A percentile compares a stretch with the other conserved stretches of the same genome.
Conservation (phyloP, 1,140 invertebrate genomes). For the Leucophenga varia region DNA sequence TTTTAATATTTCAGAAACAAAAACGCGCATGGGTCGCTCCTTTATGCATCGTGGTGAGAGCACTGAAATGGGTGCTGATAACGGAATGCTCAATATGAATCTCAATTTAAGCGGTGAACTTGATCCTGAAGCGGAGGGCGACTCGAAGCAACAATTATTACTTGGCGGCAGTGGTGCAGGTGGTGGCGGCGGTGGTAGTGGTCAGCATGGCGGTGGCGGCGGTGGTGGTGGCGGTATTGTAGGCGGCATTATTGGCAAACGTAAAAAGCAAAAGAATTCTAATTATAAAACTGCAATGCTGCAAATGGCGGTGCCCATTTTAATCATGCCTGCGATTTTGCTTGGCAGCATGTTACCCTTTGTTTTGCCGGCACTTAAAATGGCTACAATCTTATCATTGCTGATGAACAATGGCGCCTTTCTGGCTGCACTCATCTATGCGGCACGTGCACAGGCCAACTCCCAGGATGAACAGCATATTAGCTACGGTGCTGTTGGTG, state of each 20-base stretch:
- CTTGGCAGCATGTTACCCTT: constrained; percentile 48
- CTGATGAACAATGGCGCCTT: constrained; percentile 54
- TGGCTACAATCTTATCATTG: constrained; percentile 51
- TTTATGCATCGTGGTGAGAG: constrained; percentile 16
- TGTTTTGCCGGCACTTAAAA: constrained; percentile 46
- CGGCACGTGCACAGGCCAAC: constrained; percentile 22
- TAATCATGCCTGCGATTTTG: constrained; percentile 46
- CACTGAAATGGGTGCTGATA: too few relatives aligned
- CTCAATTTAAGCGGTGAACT: constrained; percentile 21
- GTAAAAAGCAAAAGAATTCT: constrained; percentile 37
- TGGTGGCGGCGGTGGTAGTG: constrained; percentile 16
- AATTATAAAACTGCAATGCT: constrained; percentile 39
- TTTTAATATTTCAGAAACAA: too few relatives aligned
- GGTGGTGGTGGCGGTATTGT: constrained; percentile 13
- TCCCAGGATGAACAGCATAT: constrained; percentile 29
- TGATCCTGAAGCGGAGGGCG: constrained; percentile 36
- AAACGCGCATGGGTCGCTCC: constrained; percentile 29
- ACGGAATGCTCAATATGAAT: constrained; percentile 2
- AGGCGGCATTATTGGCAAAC: constrained; percentile 14
- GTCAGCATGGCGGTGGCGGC: constrained; percentile 9
- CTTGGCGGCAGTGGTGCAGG: constrained; percentile 15
- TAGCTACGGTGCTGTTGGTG: too few relatives aligned
- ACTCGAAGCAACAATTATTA: constrained; percentile 33
- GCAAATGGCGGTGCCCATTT: constrained; percentile 49
- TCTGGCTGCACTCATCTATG: constrained; percentile 48